These are phyloP conservation scores for Paedocypris sp. DNA, from an alignment of 2,113 vertebrate genomes.

Conservation along the genomic window DNA sequence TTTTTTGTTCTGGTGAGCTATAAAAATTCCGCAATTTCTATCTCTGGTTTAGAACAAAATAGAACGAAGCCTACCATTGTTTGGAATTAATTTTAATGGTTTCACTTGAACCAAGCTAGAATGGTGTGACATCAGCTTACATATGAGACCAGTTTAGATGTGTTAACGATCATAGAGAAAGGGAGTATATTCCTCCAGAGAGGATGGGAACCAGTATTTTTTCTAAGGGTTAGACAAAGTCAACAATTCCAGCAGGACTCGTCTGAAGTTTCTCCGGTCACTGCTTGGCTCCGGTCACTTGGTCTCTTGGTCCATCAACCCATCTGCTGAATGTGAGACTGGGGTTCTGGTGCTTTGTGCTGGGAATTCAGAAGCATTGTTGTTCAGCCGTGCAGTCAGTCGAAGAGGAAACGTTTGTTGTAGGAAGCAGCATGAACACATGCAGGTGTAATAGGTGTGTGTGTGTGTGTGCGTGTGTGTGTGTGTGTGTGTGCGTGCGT, in stretches of 20 bases:
- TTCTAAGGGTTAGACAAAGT: neutral
- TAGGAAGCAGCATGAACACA: conserved; percentile 9
- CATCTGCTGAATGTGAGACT: neutral
- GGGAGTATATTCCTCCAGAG: too few relatives aligned
- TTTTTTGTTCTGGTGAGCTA: too few relatives aligned
- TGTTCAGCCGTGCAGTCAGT: conserved; percentile 16
- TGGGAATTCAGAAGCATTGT: conserved; percentile 3
- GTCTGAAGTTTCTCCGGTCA: neutral
- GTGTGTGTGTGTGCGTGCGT: neutral
- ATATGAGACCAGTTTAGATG: too few relatives aligned
- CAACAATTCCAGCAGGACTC: neutral
- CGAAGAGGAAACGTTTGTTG: conserved; percentile 6
- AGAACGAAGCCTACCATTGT: too few relatives aligned
- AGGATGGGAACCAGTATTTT: too few relatives aligned
- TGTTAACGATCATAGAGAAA: too few relatives aligned
- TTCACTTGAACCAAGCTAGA: too few relatives aligned
- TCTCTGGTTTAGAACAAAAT: too few relatives aligned
- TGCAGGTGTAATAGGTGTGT: neutral
- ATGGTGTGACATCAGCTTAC: too few relatives aligned
- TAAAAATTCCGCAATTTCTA: too few relatives aligned
- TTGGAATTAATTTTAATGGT: too few relatives aligned
- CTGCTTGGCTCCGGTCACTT: neutral
- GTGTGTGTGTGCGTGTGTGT: neutral
- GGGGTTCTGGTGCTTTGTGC: conserved; percentile 14
- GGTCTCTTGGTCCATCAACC: neutral